These are phyloP conservation scores for Tenebrosternarchus preto DNA, from an alignment of 2,113 vertebrate genomes.

Conservation along the genomic window DNA sequence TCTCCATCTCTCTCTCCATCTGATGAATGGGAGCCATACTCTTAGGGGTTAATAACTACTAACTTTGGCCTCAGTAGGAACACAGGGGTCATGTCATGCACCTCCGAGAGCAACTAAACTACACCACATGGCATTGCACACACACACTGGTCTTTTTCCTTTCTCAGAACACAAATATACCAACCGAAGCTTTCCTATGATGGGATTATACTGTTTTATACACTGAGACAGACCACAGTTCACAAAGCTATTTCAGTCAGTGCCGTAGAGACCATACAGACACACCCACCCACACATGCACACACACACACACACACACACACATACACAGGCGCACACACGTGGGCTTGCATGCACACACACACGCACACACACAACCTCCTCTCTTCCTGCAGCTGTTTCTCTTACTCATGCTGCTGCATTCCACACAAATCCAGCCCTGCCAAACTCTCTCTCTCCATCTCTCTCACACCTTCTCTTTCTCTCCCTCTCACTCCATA, in stretches of 20 bases:
- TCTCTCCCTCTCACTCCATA: neutral
- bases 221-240: neutral
- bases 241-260: no score
- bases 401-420: slow-evolving; percentile 40
- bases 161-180: no score
- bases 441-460: slow-evolving; percentile 38
- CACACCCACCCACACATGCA: neutral
- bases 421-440: slow-evolving; percentile 25
- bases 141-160: no score
- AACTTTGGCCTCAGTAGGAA: slow-evolving; percentile 62
- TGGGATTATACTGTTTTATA: neutral
- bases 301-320: slow-evolving; percentile 15
- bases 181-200: neutral
- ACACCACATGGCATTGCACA: slow-evolving; percentile 36
- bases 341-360: slow-evolving; percentile 12
- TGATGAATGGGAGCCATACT: slow-evolving; percentile 45
- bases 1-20: slow-evolving; percentile 1
- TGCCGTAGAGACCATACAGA: no score
- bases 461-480: neutral
- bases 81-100: slow-evolving; percentile 55
- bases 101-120: slow-evolving; percentile 28
- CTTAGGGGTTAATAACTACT: slow-evolving; percentile 66
- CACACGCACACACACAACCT: slow-evolving; percentile 35
- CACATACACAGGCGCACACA: slow-evolving; percentile 30
- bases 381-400: slow-evolving; percentile 56